Evolutionary conservation across 2,888 invertebrate genomes (phyloP).

Genomic region (Megaustenia siamemsis): DNA sequence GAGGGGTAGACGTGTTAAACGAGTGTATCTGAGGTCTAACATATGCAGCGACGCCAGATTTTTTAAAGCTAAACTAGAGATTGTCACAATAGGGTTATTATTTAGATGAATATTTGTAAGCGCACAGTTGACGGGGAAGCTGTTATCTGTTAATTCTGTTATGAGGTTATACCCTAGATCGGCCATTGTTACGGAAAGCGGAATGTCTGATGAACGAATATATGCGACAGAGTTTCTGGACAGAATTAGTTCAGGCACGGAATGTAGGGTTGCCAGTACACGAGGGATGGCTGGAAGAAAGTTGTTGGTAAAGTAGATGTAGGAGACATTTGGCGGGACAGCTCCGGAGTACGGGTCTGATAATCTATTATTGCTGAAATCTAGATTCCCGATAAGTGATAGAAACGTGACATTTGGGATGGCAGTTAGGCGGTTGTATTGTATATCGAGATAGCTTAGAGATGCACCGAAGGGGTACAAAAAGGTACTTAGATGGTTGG

Average conservation of each 20-base stretch:
- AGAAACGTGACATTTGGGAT: background rate
- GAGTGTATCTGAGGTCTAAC: background rate
- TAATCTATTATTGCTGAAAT: background rate
- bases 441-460: background rate
- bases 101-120: background rate
- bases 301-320: background rate
- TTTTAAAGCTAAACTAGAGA: background rate
- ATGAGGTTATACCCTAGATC: background rate
- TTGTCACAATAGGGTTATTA: conserved; percentile 1
- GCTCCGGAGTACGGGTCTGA: background rate
- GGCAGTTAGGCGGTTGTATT: background rate
- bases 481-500: background rate
- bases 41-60: background rate
- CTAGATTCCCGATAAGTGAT: background rate
- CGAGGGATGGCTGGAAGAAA: background rate
- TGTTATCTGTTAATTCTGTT: background rate
- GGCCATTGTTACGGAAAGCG: background rate
- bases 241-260: background rate
- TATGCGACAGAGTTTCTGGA: background rate
- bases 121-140: background rate
- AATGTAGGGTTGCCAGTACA: no score
- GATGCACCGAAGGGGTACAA: background rate
- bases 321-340: background rate
- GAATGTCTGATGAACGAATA: background rate
- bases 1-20: conserved; percentile 3